Conservation (phyloP, 2,888 invertebrate genomes). For the Lycophotia porphyrea region DNA sequence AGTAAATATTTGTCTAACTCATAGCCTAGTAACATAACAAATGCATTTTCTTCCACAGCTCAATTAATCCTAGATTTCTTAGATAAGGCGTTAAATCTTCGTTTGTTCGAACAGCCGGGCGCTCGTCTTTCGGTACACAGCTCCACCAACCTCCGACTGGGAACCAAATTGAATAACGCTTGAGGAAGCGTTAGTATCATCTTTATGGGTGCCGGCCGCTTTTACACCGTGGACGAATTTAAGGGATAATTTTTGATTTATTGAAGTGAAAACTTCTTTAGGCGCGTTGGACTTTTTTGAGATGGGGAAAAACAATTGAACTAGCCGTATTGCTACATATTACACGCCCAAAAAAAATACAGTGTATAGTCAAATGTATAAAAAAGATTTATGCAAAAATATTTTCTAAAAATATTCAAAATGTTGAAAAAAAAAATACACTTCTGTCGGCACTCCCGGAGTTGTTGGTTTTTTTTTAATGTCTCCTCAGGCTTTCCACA, state of each 20-base stretch:
- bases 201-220: conserved; percentile 63
- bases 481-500: neutral
- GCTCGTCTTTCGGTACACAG: conserved; percentile 50
- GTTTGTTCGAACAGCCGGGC: conserved; percentile 50
- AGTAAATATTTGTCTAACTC: neutral
- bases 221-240: conserved; percentile 48
- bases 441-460: too few species aligned
- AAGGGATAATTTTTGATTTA: neutral
- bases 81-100: conserved; percentile 63
- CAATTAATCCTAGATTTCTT: conserved; percentile 51
- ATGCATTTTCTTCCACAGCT: conserved; percentile 6
- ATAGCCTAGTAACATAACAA: neutral
- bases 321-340: too few species aligned
- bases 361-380: too few species aligned
- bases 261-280: too few species aligned
- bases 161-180: conserved; percentile 76
- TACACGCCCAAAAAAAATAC: too few species aligned
- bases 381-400: too few species aligned
- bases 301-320: too few species aligned
- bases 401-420: too few species aligned
- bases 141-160: conserved; percentile 58
- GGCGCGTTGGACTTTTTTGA: too few species aligned
- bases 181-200: conserved; percentile 71
- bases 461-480: neutral
- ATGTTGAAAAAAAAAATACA: too few species aligned